Conservation (phyloP, 2,888 invertebrate species). For the Drepana falcataria region DNA sequence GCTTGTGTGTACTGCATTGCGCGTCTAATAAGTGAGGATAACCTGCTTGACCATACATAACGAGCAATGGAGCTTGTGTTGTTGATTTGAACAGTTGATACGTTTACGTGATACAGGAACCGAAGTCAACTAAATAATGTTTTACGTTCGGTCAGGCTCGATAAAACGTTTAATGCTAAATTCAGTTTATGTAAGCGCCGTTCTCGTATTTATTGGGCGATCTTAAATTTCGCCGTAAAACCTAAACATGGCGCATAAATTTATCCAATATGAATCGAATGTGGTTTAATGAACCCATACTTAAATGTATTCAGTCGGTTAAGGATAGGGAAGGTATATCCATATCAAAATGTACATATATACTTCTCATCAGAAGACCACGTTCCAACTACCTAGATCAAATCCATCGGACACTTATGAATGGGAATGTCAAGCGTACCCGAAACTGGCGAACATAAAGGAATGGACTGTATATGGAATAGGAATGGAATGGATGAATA, state of each 20-base stretch:
- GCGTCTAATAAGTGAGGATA: neutral
- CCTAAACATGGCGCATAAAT: slow-evolving; percentile 2
- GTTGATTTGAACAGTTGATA: no score
- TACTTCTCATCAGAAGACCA: no score
- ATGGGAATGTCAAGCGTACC: no score
- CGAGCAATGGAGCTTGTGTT: neutral
- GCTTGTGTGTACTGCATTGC: neutral
- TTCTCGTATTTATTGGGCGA: slow-evolving; percentile 6
- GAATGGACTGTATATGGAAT: no score
- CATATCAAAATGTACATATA: no score
- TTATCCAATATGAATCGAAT: neutral
- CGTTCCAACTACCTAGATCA: no score
- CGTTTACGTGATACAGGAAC: neutral
- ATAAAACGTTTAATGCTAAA: slow-evolving; percentile 10
- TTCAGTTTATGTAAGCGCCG: slow-evolving; percentile 9
- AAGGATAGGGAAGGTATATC: no score
- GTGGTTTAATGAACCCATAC: neutral
- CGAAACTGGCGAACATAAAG: no score
- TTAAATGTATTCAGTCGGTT: neutral
- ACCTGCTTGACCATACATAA: no score
- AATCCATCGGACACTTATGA: no score
- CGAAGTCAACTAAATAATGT: slow-evolving; percentile 11
- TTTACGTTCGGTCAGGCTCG: slow-evolving; percentile 12
- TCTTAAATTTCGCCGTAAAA: slow-evolving; percentile 8
- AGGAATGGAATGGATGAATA: no score